These are phyloP conservation scores for Bos javanicus DNA, from an alignment of 2,113 vertebrate species.

Conservation along the genomic window DNA sequence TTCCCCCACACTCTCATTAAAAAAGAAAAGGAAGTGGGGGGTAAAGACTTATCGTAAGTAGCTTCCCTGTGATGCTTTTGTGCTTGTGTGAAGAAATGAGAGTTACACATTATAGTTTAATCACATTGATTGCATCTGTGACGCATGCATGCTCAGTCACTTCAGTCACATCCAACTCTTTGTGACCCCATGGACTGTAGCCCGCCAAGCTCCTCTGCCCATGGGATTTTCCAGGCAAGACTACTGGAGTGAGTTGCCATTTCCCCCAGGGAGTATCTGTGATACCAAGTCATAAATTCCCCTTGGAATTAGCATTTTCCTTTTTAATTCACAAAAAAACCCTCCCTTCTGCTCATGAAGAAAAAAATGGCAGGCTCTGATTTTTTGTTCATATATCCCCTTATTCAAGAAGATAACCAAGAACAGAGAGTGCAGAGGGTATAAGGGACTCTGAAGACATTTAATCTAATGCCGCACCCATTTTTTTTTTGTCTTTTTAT, in stretches of 20 bases:
- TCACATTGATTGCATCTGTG: constrained; percentile 23
- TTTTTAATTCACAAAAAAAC: constrained; percentile 41
- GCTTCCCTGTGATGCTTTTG: not conserved
- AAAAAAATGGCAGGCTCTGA: constrained; percentile 36
- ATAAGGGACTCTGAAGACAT: not conserved
- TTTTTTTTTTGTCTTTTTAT: not conserved
- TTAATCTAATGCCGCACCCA: not conserved
- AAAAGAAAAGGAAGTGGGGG: not conserved
- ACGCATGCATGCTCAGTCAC: not conserved
- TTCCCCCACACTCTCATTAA: not conserved
- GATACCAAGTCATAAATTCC: constrained; percentile 50
- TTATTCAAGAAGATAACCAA: not conserved
- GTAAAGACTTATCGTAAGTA: not conserved
- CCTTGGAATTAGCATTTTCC: constrained; percentile 60
- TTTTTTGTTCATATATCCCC: not conserved
- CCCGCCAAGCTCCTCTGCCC: not conserved
- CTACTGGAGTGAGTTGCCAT: not conserved
- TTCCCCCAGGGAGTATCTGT: not conserved
- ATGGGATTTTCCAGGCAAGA: not conserved
- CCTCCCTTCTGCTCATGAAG: constrained; percentile 40
- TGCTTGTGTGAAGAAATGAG: constrained; percentile 48
- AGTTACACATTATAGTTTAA: constrained; percentile 48
- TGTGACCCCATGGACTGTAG: not conserved
- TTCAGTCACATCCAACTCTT: not conserved
- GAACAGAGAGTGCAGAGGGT: not conserved